phyloP scores from a whole-genome alignment of 2,888 invertebrate species.

The Helobdella robusta region DNA sequence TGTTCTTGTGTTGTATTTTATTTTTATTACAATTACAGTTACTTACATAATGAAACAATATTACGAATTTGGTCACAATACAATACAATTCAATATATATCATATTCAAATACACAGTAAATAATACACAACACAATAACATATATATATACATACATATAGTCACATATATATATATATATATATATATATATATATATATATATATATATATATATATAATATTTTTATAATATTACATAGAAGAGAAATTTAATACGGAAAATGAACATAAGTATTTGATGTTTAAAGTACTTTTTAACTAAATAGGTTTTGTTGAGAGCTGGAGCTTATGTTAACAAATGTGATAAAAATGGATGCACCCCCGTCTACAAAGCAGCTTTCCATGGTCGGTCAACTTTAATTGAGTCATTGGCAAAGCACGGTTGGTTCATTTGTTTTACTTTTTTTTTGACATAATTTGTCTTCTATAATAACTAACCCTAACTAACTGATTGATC shows the following conservation, averaged over 20 bases:
- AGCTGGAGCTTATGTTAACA: constrained; percentile 47
- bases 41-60: too few species aligned
- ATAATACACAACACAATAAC: too few species aligned
- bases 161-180: too few species aligned
- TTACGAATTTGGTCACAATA: too few species aligned
- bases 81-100: too few species aligned
- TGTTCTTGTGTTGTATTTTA: constrained; percentile 32
- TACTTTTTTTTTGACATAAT: too few species aligned
- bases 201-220: not conserved
- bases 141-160: too few species aligned
- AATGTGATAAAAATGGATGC: constrained; percentile 47
- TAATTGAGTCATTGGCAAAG: constrained; percentile 34
- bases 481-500: too few species aligned
- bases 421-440: constrained; percentile 33
- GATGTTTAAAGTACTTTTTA: not conserved
- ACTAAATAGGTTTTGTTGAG: constrained; percentile 43
- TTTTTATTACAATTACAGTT: too few species aligned
- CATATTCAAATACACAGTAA: too few species aligned
- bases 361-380: constrained; percentile 49
- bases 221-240: not conserved
- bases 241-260: not conserved
- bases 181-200: not conserved
- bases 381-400: constrained; percentile 35
- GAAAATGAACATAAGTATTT: not conserved
- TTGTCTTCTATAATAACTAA: too few species aligned